A percentile compares a stretch with the other conserved stretches of the same genome.
Evolutionary conservation across 2,888 invertebrate species (phyloP).

Genomic region (Ferdinandea cuprea): DNA sequence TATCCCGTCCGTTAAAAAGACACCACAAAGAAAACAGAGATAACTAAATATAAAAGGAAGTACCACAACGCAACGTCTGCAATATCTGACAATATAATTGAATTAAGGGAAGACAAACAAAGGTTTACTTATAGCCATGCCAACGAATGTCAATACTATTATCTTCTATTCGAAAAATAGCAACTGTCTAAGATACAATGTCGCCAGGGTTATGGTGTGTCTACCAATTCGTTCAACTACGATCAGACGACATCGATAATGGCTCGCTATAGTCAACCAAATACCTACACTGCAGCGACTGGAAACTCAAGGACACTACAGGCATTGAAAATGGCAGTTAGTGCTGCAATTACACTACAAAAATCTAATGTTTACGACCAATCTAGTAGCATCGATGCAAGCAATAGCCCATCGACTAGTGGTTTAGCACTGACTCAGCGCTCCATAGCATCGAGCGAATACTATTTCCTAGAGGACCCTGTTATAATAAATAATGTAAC

Average conservation of each 20-base stretch:
- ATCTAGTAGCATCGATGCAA: not conserved
- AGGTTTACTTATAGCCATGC: not conserved
- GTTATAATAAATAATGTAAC: conserved; percentile 52
- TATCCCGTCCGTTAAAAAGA: not conserved
- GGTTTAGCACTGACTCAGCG: conserved; percentile 17
- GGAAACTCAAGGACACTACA: conserved; percentile 10
- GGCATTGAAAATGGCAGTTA: conserved; percentile 37
- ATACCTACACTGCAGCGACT: conserved; percentile 48
- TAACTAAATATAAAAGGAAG: not conserved
- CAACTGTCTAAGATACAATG: not conserved
- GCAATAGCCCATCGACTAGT: not conserved
- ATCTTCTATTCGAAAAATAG: not conserved
- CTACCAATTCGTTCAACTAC: conserved; percentile 31
- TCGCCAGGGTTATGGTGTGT: conserved; percentile 14
- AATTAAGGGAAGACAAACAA: not conserved
- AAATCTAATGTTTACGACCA: conserved; percentile 23
- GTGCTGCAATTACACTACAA: conserved; percentile 25
- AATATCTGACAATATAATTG: not conserved
- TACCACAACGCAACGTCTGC: not conserved
- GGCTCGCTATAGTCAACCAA: conserved; percentile 13
- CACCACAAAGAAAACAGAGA: not conserved
- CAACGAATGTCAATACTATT: not conserved
- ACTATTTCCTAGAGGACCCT: conserved; percentile 5
- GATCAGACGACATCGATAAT: conserved; percentile 19
- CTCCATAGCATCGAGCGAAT: conserved; percentile 26